Base-by-base conservation (phyloP, 2,797 vertebrate genomes). In the Ctenochaetus hawaiiensis region DNA sequence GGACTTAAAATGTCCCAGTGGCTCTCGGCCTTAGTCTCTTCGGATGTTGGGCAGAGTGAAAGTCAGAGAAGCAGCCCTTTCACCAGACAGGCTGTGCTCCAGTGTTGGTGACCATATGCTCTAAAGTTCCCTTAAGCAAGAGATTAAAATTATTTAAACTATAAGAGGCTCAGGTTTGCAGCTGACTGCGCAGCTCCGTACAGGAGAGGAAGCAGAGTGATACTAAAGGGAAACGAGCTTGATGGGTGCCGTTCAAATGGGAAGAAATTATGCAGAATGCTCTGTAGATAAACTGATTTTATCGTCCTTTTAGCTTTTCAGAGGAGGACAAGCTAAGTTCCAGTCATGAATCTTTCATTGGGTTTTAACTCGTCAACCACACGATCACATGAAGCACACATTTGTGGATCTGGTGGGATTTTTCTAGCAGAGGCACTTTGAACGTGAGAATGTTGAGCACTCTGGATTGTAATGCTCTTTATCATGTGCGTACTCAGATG, bases 331-430 rank as follows among this genome's bases (percentile, higher is more conserved):
- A 79, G 45, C 13, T 57, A 56, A 22, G 63, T 53, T 59, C 30
- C 47, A 48, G 20, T 64, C 66, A 81, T 83, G 12, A 81, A 80
- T 86, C 74, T 81, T 88, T 84, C n/a, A 75, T 77, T 68, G 47
- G 52, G 22, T 45, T 74, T 74, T 61, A 57, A 67, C 18, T 26
- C 10, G 2, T 80, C 56, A 74, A 76, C 57, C 47, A 67, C 67
- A 49, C 20, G 23, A 62, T 66, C 30, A 22, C 16, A 77, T 57
- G 48, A 72, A 58, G n/a, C 20, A 75, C 30, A 58, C 17, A 53
- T 51, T 53, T 14, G 72, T 34, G 45, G 56, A 60, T 62, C 22
- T 41, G 16, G 17, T 34, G 20, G 17, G 39, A 64, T 48, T 80
- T 52, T 59, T 68, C 48, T 30, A 34, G 18, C 13, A n/a, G 14